Base-by-base conservation (phyloP, 53 echinoderm and acorn worm genomes). In the Echinometra lucunter region DNA sequence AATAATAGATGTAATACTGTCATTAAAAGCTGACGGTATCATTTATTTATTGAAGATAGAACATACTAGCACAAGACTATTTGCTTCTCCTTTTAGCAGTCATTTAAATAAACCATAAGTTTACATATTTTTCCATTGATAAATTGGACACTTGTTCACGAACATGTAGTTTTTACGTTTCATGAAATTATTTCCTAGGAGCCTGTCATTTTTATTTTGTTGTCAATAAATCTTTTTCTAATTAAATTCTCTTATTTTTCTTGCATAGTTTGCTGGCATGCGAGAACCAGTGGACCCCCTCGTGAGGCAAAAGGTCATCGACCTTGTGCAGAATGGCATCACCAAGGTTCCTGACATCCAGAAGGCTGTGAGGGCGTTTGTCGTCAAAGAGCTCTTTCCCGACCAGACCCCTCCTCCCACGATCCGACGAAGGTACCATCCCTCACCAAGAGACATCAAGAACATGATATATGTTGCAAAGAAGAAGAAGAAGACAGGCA, bases 241-340 rank as follows among this genome's bases (percentile, higher is more conserved):
- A 53, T n/a, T n/a, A n/a, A n/a, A n/a, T 17, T 49, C 30, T 30
- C 13, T 85, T 49, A 13, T 49, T n/a, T 85, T 15, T 85, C 49
- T 16, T 85, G 28, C 37, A 11, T 85, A 94, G 94, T 94, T 94
- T 85, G 94, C 82, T 83, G 94, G 94, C 49, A 82, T 94, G 94
- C 58, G 94, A n/a, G 94, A 94, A 83, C 94, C 94, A 1, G 85
- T 94, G 23, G 82, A 94, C 94, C 94, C 94, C 30, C 27, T 72
- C 21, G 91, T 95, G 6, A 91, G 75, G 30, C 34, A 78, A 25
- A 95, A 91, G 63, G 80, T 95, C 25, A 66, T 35, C 1, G 58
- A 80, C 8, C 91, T 95, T 2, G 95, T 95, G 27, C 18, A 19
- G 17, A 57, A 58, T 27, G 95, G 95, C 72, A 44, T 95, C 37